Conservation (phyloP, 1,140 invertebrate genomes). For the Papilio glaucus region DNA sequence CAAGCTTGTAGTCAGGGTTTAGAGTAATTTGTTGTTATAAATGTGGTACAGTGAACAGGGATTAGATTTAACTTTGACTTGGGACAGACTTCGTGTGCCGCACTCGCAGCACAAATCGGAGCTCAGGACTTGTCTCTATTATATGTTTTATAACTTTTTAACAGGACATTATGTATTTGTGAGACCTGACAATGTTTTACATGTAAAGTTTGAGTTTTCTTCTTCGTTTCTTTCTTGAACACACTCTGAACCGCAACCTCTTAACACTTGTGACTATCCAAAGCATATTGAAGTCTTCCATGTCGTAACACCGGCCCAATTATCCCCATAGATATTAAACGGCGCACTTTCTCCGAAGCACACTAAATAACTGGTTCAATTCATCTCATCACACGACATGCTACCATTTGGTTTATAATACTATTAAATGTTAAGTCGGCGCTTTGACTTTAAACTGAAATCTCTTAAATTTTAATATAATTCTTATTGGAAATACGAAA, state of each 20-base stretch:
- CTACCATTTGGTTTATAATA: constrained; percentile 40
- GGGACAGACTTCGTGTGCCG: too few relatives aligned
- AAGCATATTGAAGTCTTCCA: constrained; percentile 14
- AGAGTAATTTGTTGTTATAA: too few relatives aligned
- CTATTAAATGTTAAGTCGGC: constrained; percentile 29
- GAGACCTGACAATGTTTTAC: too few relatives aligned
- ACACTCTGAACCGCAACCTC: neutral
- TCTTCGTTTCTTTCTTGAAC: too few relatives aligned
- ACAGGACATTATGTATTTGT: too few relatives aligned
- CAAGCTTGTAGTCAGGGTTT: too few relatives aligned
- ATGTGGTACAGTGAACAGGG: too few relatives aligned
- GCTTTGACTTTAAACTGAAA: constrained; percentile 26
- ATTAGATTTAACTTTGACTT: too few relatives aligned
- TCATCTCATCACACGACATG: constrained; percentile 45
- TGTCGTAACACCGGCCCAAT: constrained; percentile 49
- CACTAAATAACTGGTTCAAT: constrained; percentile 54
- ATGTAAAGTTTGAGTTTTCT: too few relatives aligned
- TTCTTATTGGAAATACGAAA: neutral
- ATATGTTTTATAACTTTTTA: too few relatives aligned
- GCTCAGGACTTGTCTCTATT: too few relatives aligned
- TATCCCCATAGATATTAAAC: constrained; percentile 50
- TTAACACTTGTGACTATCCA: constrained; percentile 17
- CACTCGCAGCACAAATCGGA: too few relatives aligned
- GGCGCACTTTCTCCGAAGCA: constrained; percentile 49
- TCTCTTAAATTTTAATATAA: constrained; percentile 20